Conservation (phyloP, 1,140 invertebrate species). For the Teleopsis dalmanni region DNA sequence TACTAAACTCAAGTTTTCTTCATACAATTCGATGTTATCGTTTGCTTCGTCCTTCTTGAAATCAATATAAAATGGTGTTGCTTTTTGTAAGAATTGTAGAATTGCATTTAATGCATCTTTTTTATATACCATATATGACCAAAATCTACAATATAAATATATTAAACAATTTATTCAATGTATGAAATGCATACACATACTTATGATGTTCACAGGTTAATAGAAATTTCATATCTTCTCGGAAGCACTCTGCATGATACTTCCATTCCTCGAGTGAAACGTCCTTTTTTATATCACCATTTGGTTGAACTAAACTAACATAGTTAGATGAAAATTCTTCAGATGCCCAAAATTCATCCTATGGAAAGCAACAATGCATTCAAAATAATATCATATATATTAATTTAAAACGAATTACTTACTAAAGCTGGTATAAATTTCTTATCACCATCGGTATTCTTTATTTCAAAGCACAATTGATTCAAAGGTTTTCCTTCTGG, state of each 20-base stretch:
- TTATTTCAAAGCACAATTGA: neutral
- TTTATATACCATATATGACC: constrained; percentile 71
- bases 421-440: constrained; percentile 9
- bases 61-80: constrained; percentile 58
- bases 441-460: neutral
- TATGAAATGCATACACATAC: constrained; percentile 14
- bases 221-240: constrained; percentile 31
- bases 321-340: constrained; percentile 21
- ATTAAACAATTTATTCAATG: neutral
- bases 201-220: constrained; percentile 27
- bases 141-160: constrained; percentile 53
- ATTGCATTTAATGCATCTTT: constrained; percentile 56
- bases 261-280: constrained; percentile 35
- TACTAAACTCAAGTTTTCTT: constrained; percentile 55
- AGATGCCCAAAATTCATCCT: constrained; percentile 13
- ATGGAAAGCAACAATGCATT: neutral
- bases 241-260: constrained; percentile 22
- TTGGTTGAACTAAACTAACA: constrained; percentile 22
- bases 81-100: constrained; percentile 64
- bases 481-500: constrained; percentile 9
- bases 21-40: constrained; percentile 42
- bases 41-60: constrained; percentile 41
- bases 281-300: constrained; percentile 20
- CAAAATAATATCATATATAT: neutral
- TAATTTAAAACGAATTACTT: constrained; percentile 4